Evolutionary conservation across 2,888 invertebrate genomes (phyloP).

Genomic region (Mystacides longicornis): DNA sequence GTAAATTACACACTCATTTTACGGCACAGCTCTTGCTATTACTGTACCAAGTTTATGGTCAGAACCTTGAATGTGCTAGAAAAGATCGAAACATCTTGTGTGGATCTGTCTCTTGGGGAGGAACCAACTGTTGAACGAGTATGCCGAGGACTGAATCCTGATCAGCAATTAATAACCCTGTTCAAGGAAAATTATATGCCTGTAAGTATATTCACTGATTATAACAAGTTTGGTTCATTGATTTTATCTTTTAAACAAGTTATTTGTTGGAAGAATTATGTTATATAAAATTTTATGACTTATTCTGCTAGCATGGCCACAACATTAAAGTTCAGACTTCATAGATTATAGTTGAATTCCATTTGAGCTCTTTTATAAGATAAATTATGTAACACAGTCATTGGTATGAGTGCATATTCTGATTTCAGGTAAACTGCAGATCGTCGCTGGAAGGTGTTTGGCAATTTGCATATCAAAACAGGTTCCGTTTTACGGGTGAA

Average conservation of each 20-base stretch:
- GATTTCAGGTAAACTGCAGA: conserved; percentile 68
- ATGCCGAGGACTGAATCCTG: conserved; percentile 64
- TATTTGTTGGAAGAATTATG: too few species aligned
- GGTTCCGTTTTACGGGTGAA: conserved; percentile 85
- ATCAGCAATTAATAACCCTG: conserved; percentile 76
- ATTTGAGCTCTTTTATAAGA: too few species aligned
- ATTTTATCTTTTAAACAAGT: too few species aligned
- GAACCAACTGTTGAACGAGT: conserved; percentile 69
- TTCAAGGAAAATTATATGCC: conserved; percentile 88
- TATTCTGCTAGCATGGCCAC: too few species aligned
- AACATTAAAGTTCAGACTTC: too few species aligned
- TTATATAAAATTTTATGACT: too few species aligned
- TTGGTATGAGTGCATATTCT: neutral
- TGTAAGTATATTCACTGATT: conserved; percentile 38
- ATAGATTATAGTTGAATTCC: too few species aligned
- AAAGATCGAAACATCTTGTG: conserved; percentile 80
- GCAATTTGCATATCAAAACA: conserved; percentile 89
- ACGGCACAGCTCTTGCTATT: conserved; percentile 60
- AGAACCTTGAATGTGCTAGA: conserved; percentile 84
- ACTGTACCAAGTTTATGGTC: conserved; percentile 77
- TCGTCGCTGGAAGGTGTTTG: conserved; percentile 93
- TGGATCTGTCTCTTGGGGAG: conserved; percentile 56
- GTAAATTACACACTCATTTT: conserved; percentile 84
- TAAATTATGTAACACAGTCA: too few species aligned
- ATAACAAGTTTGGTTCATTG: too few species aligned